Percentiles rank a stretch among this genome's conserved stretches.
phyloP scores from a whole-genome alignment of 2,888 invertebrate species.

The Julus scandinavius region DNA sequence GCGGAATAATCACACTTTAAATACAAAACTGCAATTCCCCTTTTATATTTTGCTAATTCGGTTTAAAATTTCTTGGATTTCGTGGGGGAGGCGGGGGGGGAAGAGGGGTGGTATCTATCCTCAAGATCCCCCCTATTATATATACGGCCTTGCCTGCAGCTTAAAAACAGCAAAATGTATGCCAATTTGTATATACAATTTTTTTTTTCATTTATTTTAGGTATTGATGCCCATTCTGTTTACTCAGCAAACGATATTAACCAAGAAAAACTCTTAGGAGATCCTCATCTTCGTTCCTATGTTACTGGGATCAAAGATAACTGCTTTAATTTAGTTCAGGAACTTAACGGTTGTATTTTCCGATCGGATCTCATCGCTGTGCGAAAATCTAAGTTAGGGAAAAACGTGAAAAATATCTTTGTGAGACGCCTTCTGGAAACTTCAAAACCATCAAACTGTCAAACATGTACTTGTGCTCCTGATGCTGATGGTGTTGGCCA shows the following conservation, averaged over 20 bases:
- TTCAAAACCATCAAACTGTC: conserved; percentile 65
- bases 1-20: no score
- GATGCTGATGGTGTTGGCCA: conserved; percentile 66
- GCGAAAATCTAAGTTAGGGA: conserved; percentile 51
- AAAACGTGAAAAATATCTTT: conserved; percentile 51
- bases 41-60: no score
- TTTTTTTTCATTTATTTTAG: conserved; percentile 51
- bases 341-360: conserved; percentile 76
- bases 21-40: no score
- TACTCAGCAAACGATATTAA: conserved; percentile 58
- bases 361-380: conserved; percentile 67
- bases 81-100: no score
- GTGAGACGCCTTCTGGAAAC: conserved; percentile 62
- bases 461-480: conserved; percentile 67
- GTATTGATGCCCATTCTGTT: conserved; percentile 58
- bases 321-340: conserved; percentile 76
- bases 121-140: no score
- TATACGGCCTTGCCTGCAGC: no score
- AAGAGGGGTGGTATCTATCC: no score
- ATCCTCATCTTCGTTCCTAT: conserved; percentile 55
- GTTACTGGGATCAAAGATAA: conserved; percentile 68
- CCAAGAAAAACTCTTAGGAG: conserved; percentile 57
- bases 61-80: no score
- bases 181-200: neutral
- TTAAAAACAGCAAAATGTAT: neutral